A percentile compares a stretch with the other conserved stretches of the same genome.
Conservation (phyloP, 2,888 invertebrate species). For the Rhabditophanes sp. region DNA sequence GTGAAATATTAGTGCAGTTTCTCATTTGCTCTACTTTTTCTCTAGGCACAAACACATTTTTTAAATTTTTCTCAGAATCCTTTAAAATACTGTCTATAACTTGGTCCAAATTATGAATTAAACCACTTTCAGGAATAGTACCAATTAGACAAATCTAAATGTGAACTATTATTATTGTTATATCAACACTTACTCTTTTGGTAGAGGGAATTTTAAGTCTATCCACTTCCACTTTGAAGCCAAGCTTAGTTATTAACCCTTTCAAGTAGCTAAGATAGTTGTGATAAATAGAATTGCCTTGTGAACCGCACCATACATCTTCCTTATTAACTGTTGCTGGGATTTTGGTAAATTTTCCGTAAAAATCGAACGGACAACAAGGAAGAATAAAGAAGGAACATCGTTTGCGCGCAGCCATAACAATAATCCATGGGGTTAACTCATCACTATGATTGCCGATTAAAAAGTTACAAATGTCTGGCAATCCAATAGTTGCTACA, state of each 20-base stretch:
- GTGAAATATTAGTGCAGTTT: constrained; percentile 17
- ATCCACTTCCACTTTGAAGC: constrained; percentile 62
- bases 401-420: constrained; percentile 62
- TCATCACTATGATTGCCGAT: constrained; percentile 99
- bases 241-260: constrained; percentile 51
- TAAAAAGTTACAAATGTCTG: constrained; percentile 47
- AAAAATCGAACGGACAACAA: constrained; percentile 81
- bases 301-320: constrained; percentile 6
- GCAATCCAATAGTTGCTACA: constrained; percentile 10
- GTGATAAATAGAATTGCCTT: too few species aligned
- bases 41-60: not conserved
- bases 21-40: constrained; percentile 6
- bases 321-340: constrained; percentile 5
- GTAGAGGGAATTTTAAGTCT: constrained; percentile 88
- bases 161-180: constrained; percentile 1
- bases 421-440: constrained; percentile 92
- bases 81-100: constrained; percentile 11
- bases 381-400: constrained; percentile 71
- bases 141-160: constrained; percentile 29
- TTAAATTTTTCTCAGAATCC: constrained; percentile 1
- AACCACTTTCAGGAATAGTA: constrained; percentile 29
- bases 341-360: constrained; percentile 58
- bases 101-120: constrained; percentile 18
- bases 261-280: constrained; percentile 48
- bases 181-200: constrained; percentile 59